phyloP scores from a whole-genome alignment of 2,113 vertebrate species.

The Capricornis sumatraensis region DNA sequence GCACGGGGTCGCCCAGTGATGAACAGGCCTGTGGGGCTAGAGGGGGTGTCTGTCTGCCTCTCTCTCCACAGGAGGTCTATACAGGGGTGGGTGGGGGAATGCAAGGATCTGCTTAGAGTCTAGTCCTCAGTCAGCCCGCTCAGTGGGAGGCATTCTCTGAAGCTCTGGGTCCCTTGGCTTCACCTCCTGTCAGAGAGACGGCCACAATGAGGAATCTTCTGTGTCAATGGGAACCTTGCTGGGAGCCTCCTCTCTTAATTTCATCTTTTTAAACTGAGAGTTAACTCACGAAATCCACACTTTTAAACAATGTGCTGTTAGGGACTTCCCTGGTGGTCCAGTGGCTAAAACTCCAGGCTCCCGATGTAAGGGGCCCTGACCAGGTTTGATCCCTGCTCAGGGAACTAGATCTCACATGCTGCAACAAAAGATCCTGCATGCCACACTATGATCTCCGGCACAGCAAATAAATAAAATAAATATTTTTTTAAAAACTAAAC shows the following conservation, averaged over 20 bases:
- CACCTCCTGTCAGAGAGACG: not conserved
- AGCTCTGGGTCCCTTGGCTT: not conserved
- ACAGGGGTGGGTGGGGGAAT: not conserved
- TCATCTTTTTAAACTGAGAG: not conserved
- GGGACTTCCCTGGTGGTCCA: not conserved
- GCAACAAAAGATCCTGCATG: not conserved
- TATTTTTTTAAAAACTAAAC: not conserved
- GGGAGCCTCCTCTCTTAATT: not conserved
- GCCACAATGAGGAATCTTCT: not conserved
- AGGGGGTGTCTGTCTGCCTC: not conserved
- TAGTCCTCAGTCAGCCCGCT: not conserved
- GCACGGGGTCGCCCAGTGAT: not conserved
- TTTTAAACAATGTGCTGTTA: not conserved
- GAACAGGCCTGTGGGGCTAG: not conserved
- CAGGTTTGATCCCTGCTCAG: not conserved
- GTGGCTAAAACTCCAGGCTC: not conserved
- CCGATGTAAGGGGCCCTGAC: not conserved
- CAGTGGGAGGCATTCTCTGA: not conserved
- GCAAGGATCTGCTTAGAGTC: not conserved
- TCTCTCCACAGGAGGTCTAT: not conserved
- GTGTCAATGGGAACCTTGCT: not conserved
- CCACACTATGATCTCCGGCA: not conserved
- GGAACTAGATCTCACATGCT: not conserved
- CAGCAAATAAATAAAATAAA: not conserved
- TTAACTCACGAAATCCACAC: not conserved